A percentile compares a stretch with the other conserved stretches of the same genome.
Conservation (phyloP, 2,113 vertebrate species). For the Bothrops jararaca region DNA sequence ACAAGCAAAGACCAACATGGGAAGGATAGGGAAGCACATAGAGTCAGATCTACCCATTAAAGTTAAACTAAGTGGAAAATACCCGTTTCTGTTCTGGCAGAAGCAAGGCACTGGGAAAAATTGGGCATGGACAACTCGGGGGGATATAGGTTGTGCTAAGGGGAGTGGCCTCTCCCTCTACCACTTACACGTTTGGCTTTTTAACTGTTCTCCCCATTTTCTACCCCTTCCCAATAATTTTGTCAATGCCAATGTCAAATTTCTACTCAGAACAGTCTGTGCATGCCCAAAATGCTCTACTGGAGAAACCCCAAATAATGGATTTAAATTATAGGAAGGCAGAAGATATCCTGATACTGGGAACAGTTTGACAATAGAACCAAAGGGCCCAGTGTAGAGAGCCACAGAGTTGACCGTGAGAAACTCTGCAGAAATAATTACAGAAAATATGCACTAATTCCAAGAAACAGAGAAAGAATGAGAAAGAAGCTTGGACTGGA, state of each 20-base stretch:
- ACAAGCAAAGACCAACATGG: not conserved
- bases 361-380: not conserved
- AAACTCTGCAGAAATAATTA: not conserved
- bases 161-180: not conserved
- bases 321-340: not conserved
- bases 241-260: too few species aligned
- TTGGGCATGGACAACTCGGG: not conserved
- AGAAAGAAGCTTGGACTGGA: not conserved
- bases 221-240: not conserved
- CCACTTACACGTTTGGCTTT: not conserved
- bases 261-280: not conserved
- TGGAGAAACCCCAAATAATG: not conserved
- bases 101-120: not conserved
- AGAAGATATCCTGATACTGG: not conserved
- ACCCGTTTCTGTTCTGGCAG: not conserved
- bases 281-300: not conserved
- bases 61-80: not conserved
- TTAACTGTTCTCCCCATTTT: not conserved
- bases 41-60: not conserved
- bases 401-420: not conserved
- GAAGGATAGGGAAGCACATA: not conserved
- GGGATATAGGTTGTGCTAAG: not conserved
- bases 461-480: not conserved
- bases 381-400: not conserved
- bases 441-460: not conserved